Base-by-base conservation (phyloP, 2,113 vertebrate species). In the Megaceryle torquata region DNA sequence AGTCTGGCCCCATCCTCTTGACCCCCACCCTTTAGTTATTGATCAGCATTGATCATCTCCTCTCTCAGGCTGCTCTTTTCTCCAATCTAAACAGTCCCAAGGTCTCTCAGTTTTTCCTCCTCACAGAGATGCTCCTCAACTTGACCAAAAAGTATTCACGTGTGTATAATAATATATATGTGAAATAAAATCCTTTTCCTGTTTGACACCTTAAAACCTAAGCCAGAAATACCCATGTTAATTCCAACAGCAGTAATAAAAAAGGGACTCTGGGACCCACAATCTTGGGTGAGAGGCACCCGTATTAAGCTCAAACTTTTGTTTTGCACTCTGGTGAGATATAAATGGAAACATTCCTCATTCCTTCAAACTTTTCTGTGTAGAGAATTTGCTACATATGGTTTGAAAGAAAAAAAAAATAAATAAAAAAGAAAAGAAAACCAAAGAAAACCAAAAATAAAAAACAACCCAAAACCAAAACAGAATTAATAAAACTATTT, bases 331-430 rank as follows among this genome's bases (percentile, higher is more conserved):
- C 15, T 0, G 0, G 12, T 15, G 69, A 46, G 93, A 56, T 91
- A 92, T 72, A 96, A 93, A 95, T 88, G 86, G 95, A 96, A 96
- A 13, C 90, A 50, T 88, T 70, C 77, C 87, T 95, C 86, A 90
- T 82, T 48, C 46, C 88, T 82, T 48, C 82, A 24, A 96, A 94
- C 94, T 94, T 88, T 92, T 41, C 75, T 29, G 1, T 29, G 79
- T 9, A 20, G 56, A 71, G 70, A 25, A 75, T 89, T 65, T 50
- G 74, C 67, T 70, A 22, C 84, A 63, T 70, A 44, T 88, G 71
- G 60, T 79, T 59, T 24, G 26, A 35, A 83, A 88, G 31, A 13
- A 2, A 2, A 11, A 33, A 53, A 63, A 86, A n/a, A 31, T n/a
- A 44, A 25, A 6, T 14, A 35, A 83, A 88, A 28, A 13, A 2